A percentile compares a stretch with the other conserved stretches of the same genome.
Evolutionary conservation across 2,797 vertebrate species (phyloP).

Genomic region (Danio albolineatus): DNA sequence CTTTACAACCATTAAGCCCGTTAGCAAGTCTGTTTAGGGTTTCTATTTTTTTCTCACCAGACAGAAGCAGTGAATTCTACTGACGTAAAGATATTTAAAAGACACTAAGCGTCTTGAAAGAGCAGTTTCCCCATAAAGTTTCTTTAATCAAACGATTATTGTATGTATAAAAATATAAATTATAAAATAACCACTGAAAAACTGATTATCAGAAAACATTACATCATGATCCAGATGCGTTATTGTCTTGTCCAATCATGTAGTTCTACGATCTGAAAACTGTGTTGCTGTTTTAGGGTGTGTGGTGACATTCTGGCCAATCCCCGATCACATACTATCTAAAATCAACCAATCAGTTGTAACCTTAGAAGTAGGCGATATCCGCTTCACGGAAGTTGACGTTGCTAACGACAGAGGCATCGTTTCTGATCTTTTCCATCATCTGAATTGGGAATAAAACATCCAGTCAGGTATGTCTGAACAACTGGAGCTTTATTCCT

Average conservation of each 20-base stretch:
- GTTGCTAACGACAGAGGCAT: neutral
- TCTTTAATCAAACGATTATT: too few relatives aligned
- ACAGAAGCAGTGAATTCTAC: too few relatives aligned
- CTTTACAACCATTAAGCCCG: too few relatives aligned
- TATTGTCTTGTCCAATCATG: constrained; percentile 29
- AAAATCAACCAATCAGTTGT: constrained; percentile 3
- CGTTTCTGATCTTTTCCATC: neutral
- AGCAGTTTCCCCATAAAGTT: too few relatives aligned
- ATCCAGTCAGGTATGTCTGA: neutral
- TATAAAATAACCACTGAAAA: neutral
- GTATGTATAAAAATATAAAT: too few relatives aligned
- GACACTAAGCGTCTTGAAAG: too few relatives aligned
- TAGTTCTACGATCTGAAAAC: constrained; percentile 28
- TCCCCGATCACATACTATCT: neutral
- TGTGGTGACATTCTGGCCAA: constrained; percentile 27
- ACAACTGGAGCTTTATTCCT: neutral
- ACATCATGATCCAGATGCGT: neutral
- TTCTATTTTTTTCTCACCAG: too few relatives aligned
- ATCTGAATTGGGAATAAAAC: neutral
- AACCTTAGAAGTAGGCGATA: neutral
- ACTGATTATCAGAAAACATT: neutral
- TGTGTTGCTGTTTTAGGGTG: neutral
- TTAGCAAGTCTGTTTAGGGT: too few relatives aligned
- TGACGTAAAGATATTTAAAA: too few relatives aligned
- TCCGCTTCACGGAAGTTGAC: constrained; percentile 25